Evolutionary conservation across 2,797 vertebrate species (phyloP), one percentile per base, ranked within the genome.

Genomic region (Pogoniulus pusillus): DNA sequence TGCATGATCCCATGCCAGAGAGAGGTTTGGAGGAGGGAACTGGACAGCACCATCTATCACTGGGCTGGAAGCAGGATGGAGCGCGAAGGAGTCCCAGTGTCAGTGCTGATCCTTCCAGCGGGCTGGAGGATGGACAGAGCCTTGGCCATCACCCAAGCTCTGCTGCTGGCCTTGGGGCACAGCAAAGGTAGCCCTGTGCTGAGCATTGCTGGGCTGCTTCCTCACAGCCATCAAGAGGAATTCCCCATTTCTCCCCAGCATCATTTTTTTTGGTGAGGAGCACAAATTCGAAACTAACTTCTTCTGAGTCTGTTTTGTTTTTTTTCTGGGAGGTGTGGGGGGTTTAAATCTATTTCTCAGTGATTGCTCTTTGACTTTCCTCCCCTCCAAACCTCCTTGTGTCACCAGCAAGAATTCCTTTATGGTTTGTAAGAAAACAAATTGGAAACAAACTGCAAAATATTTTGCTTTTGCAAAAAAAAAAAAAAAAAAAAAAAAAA

Each of bases 391-490:
- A 66, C 32, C 63, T 78, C 68, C 43, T 22, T 19, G 35, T 85
- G 74, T 63, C 73, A 94, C 64, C 47, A 83, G 18, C 66, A 83
- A 60, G 64, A 77, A 94, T 85, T 84, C 68, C 77, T 91, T 85
- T 71, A 34, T 24, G 54, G 23, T 68, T 79, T 51, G 57, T 51
- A 68, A 64, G 81, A 86, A 86, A 79, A 70, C 74, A 64, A 89
- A 35, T 66, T 76, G 77, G 68, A 82, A 90, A 59, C 70, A 45
- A 89, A 20, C 35, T 19, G 43, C 59, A 77, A 79, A 86, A 78
- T 51, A 63, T 80, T 82, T 87, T 91, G 66, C 77, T 85, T 95
- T 80, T 43, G 9, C 32, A 9, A 43, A 63, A 55, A 41, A 41
- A 16, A 41, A 41, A 45, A 45, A 45, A 16, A 23, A 16, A 22